Evolutionary conservation across 1,140 invertebrate genomes (phyloP).

Genomic region (Pseudomyrmex sp.): DNA sequence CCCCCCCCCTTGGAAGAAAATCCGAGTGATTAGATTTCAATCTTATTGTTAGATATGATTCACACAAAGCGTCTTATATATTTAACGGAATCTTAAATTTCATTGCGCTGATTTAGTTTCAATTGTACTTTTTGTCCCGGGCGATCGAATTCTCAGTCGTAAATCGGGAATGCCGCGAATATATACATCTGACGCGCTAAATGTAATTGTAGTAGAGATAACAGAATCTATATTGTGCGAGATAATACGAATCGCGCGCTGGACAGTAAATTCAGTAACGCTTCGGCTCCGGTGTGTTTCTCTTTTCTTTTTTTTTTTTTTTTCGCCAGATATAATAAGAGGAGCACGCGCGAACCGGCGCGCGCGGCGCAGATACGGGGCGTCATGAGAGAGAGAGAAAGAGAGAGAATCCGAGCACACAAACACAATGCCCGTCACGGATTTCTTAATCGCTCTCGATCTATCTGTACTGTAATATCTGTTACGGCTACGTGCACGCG

Average conservation of each 20-base stretch:
- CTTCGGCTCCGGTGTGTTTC: not conserved
- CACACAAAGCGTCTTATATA: not conserved
- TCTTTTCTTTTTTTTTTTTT: not conserved
- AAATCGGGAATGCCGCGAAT: not conserved
- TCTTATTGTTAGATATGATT: not conserved
- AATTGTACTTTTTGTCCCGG: slow-evolving; percentile 2
- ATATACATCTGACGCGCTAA: not conserved
- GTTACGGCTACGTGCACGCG: slow-evolving; percentile 44
- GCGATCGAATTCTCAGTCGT: not conserved
- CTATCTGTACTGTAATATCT: slow-evolving; percentile 80
- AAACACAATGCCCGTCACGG: slow-evolving; percentile 83
- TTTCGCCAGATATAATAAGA: slow-evolving; percentile 39
- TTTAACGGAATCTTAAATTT: not conserved
- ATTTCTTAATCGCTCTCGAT: slow-evolving; percentile 84
- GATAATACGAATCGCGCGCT: not conserved
- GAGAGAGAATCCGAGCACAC: slow-evolving; percentile 40
- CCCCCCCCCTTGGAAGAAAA: too few species aligned
- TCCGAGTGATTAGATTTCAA: slow-evolving; percentile 5
- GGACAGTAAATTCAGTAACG: not conserved
- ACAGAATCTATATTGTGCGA: slow-evolving; percentile 9
- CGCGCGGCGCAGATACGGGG: slow-evolving; percentile 20
- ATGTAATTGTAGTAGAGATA: not conserved
- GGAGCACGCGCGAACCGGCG: slow-evolving; percentile 9
- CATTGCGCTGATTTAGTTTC: not conserved
- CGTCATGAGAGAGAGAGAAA: slow-evolving; percentile 57